A percentile compares a stretch with the other conserved stretches of the same genome.
phyloP scores from a whole-genome alignment of 2,888 invertebrate genomes.

The Torymus aiolomorphi region DNA sequence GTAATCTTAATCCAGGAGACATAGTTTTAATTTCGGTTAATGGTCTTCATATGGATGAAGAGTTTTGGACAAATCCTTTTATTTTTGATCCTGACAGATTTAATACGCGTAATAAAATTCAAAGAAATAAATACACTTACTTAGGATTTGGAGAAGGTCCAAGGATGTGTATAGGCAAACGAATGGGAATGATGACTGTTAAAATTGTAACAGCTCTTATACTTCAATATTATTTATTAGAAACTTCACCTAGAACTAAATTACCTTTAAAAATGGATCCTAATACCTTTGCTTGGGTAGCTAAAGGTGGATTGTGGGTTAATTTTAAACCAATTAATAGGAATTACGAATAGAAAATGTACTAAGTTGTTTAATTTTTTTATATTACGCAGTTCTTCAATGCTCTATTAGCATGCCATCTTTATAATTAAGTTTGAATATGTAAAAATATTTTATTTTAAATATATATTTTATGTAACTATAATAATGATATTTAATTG shows the following conservation, averaged over 20 bases:
- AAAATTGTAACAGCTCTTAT: slow-evolving; percentile 62
- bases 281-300: slow-evolving; percentile 9
- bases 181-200: slow-evolving; percentile 63
- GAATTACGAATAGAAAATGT: too few relatives aligned
- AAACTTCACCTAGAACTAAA: slow-evolving; percentile 59
- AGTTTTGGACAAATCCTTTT: slow-evolving; percentile 64
- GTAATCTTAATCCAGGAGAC: slow-evolving; percentile 60
- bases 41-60: slow-evolving; percentile 61
- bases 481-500: too few relatives aligned
- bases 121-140: slow-evolving; percentile 59
- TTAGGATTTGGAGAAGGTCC: slow-evolving; percentile 69
- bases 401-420: too few relatives aligned
- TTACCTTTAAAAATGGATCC: slow-evolving; percentile 58
- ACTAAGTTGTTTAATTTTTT: too few relatives aligned
- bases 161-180: slow-evolving; percentile 66
- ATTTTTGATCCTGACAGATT: slow-evolving; percentile 68
- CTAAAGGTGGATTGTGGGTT: slow-evolving; percentile 59
- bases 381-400: too few relatives aligned
- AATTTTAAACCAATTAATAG: slow-evolving; percentile 42
- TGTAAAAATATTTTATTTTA: too few relatives aligned
- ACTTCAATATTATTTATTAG: slow-evolving; percentile 59
- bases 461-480: too few relatives aligned
- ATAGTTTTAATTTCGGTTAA: slow-evolving; percentile 56
- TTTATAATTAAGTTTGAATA: too few relatives aligned
- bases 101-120: slow-evolving; percentile 52